Conservation (phyloP, 37 sponge, comb jelly and placozoan genomes). For the Geodia barretti region DNA sequence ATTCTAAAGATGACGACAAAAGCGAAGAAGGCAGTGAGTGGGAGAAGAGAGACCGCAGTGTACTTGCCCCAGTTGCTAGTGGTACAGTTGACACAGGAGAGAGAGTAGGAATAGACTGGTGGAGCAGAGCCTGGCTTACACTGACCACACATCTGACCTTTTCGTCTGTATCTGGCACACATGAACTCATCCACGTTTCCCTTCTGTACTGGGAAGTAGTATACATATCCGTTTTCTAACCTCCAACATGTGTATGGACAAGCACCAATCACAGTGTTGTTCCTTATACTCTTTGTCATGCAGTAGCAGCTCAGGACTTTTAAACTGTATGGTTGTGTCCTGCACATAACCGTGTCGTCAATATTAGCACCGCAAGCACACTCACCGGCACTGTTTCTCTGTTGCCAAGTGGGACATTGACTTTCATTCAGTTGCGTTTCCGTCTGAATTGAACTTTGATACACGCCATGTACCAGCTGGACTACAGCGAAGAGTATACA, state of each 20-base stretch:
- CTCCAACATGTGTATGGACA: conserved; percentile 2
- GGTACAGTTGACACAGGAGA: conserved; percentile 7
- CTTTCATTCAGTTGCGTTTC: too few relatives aligned
- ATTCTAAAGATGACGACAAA: conserved; percentile 1
- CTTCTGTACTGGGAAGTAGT: neutral
- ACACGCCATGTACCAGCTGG: too few relatives aligned
- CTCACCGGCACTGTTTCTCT: neutral
- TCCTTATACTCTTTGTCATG: neutral
- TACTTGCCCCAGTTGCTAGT: neutral
- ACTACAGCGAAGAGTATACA: too few relatives aligned
- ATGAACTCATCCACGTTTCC: neutral
- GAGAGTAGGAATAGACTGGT: conserved; percentile 10
- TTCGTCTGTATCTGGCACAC: neutral
- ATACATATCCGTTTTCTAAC: neutral
- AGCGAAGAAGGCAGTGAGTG: neutral
- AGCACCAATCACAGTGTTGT: neutral
- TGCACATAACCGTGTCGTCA: neutral
- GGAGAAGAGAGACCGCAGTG: neutral
- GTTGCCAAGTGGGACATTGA: neutral
- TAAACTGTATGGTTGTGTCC: neutral
- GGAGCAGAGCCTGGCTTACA: neutral
- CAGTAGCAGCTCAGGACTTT: neutral
- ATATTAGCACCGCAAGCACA: neutral
- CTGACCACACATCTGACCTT: conserved; percentile 16
- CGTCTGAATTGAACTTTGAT: too few relatives aligned